A percentile compares a stretch with the other conserved stretches of the same genome.
Conservation (phyloP, 2,797 vertebrate genomes). For the Taeniopygia guttata region DNA sequence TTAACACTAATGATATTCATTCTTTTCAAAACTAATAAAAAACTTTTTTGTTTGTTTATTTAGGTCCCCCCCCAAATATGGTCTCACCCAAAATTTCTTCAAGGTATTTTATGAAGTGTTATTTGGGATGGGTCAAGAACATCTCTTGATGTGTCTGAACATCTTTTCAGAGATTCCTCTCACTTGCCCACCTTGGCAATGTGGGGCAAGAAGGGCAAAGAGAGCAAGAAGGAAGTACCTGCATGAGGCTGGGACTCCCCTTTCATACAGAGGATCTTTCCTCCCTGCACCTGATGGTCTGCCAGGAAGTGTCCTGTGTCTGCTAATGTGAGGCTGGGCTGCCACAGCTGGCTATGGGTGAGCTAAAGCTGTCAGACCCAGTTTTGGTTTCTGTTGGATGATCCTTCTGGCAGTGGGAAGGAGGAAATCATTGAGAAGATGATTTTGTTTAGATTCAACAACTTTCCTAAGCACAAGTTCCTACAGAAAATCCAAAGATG, state of each 20-base stretch:
- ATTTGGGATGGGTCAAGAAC: background rate
- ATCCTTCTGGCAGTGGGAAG: background rate
- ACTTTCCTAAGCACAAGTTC: background rate
- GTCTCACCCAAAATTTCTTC: background rate
- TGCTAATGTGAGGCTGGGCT: background rate
- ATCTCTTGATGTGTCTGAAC: background rate
- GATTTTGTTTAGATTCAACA: constrained; percentile 8
- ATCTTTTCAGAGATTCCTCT: background rate
- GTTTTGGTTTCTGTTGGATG: background rate
- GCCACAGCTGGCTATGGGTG: background rate
- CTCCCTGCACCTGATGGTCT: background rate
- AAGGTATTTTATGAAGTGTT: background rate
- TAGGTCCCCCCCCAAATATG: background rate
- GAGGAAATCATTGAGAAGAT: background rate
- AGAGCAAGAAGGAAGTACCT: background rate
- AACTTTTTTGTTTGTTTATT: background rate
- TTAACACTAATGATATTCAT: background rate
- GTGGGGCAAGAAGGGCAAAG: background rate
- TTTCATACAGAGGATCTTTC: background rate
- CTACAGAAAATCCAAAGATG: constrained; percentile 8
- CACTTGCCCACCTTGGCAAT: accelerated
- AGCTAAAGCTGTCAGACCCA: constrained; percentile 1
- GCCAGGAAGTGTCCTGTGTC: background rate
- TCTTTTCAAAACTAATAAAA: background rate
- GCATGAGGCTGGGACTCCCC: background rate